Evolutionary conservation across 2,888 invertebrate genomes (phyloP).

Genomic region (Abrostola triplasia): DNA sequence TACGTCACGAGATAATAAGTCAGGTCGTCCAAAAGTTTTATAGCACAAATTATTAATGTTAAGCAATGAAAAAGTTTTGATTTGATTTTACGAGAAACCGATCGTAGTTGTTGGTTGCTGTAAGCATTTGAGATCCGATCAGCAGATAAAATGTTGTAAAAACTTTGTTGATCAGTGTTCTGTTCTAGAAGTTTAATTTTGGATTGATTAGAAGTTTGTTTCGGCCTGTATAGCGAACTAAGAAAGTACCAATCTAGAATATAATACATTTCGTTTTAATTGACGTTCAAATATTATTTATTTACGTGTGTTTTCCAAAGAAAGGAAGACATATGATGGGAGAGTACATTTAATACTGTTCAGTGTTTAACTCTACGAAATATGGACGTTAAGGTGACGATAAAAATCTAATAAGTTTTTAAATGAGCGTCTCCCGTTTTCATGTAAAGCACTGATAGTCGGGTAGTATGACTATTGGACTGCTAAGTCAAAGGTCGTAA

Average conservation of each 20-base stretch:
- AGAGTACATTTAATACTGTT: too few relatives aligned
- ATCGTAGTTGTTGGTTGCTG: conserved; percentile 52
- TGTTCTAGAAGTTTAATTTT: conserved; percentile 27
- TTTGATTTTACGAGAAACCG: conserved; percentile 53
- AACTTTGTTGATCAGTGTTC: conserved; percentile 50
- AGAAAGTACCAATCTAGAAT: background rate
- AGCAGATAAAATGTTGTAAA: conserved; percentile 48
- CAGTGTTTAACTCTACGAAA: too few relatives aligned
- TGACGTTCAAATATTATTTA: too few relatives aligned
- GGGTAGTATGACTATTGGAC: too few relatives aligned
- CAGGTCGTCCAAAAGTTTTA: conserved; percentile 56
- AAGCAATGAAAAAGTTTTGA: conserved; percentile 54
- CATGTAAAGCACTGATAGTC: too few relatives aligned
- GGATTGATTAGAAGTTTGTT: background rate
- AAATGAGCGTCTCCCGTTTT: too few relatives aligned
- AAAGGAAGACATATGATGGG: too few relatives aligned
- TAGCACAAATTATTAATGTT: conserved; percentile 54
- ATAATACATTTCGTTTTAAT: too few relatives aligned
- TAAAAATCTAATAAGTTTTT: too few relatives aligned
- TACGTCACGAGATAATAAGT: conserved; percentile 54
- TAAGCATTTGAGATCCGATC: conserved; percentile 43
- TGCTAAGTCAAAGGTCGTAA: too few relatives aligned
- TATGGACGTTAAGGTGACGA: too few relatives aligned
- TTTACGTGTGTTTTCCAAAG: too few relatives aligned
- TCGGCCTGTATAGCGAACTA: background rate